These are phyloP conservation scores for Antechinus stuartii DNA, from an alignment of 2,113 vertebrate species.

Conservation along the genomic window DNA sequence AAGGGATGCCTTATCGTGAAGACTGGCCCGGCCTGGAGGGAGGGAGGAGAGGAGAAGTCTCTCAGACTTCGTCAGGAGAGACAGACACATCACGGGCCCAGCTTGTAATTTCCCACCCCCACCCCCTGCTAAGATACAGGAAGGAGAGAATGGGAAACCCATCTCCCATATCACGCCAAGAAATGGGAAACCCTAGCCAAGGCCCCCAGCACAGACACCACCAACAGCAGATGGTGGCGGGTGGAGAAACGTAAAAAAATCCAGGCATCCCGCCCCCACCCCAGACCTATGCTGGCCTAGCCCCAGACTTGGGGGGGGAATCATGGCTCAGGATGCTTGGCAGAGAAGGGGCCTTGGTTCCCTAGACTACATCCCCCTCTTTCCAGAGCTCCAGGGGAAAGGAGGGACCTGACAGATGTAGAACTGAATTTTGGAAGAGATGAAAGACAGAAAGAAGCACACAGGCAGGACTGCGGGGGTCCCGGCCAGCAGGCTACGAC, in stretches of 20 bases:
- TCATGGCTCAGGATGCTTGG: background rate
- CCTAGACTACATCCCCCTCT: background rate
- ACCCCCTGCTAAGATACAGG: background rate
- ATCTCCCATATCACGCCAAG: background rate
- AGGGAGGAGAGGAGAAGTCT: constrained; percentile 8
- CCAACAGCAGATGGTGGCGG: constrained; percentile 1
- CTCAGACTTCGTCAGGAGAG: background rate
- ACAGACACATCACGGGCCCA: too few relatives aligned
- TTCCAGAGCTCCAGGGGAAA: constrained; percentile 9
- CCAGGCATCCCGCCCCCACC: background rate
- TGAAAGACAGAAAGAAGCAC: background rate
- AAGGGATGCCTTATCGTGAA: constrained; percentile 97
- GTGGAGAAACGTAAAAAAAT: background rate
- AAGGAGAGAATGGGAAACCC: background rate
- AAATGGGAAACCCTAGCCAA: background rate
- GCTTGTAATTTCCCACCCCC: background rate
- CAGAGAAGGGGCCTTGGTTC: constrained; percentile 13
- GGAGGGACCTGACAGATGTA: background rate
- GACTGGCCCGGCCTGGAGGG: constrained; percentile 92
- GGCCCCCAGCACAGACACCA: background rate
- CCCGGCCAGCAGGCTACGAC: background rate
- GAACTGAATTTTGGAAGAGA: background rate
- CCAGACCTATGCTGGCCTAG: background rate
- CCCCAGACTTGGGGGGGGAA: background rate
- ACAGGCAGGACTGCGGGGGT: background rate